Conservation (phyloP, 2,888 invertebrate genomes). For the Rhabditophanes sp. region DNA sequence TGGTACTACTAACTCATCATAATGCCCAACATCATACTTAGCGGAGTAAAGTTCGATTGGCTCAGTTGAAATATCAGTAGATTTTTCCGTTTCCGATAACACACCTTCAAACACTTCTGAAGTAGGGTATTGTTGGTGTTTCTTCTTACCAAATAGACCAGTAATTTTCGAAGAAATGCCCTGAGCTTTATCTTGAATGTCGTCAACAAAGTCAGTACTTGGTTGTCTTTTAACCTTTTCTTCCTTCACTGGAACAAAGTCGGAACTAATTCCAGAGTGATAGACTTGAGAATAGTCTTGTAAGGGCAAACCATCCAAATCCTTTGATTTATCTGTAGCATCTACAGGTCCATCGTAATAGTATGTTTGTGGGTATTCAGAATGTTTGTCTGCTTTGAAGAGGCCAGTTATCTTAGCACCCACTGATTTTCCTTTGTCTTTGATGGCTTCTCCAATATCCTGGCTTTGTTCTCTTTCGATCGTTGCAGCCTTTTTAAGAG, state of each 20-base stretch:
- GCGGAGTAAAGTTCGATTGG: too few relatives aligned
- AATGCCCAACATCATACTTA: too few relatives aligned
- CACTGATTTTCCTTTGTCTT: constrained; percentile 8
- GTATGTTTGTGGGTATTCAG: constrained; percentile 16
- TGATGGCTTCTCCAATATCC: constrained; percentile 9
- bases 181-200: constrained; percentile 5
- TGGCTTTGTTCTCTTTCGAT: constrained; percentile 14
- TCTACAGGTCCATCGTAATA: constrained; percentile 17
- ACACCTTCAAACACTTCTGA: constrained; percentile 5
- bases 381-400: constrained; percentile 16
- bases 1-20: too few relatives aligned
- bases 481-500: too few relatives aligned
- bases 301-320: constrained; percentile 15
- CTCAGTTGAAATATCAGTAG: too few relatives aligned
- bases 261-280: constrained; percentile 10
- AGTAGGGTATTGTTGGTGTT: constrained; percentile 6
- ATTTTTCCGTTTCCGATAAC: too few relatives aligned
- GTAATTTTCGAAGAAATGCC: constrained; percentile 4
- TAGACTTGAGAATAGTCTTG: constrained; percentile 13
- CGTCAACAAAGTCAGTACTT: not conserved
- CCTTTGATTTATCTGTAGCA: constrained; percentile 8
- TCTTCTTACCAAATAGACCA: constrained; percentile 10
- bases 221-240: constrained; percentile 4
- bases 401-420: constrained; percentile 10
- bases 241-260: too few relatives aligned